Conservation (phyloP, 2,888 invertebrate species). For the Dolichopus griseipennis region DNA sequence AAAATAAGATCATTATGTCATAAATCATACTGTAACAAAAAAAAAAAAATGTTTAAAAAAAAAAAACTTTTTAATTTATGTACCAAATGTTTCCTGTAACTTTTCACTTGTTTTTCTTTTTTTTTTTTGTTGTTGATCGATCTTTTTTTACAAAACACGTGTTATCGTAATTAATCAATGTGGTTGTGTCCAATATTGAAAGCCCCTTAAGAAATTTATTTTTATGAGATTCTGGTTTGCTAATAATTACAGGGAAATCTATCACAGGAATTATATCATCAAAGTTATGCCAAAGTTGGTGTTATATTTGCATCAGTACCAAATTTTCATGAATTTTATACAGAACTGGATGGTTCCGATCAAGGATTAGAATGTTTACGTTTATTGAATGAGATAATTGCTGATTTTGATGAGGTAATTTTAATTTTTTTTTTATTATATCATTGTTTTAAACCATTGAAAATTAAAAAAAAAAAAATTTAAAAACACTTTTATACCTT, state of each 20-base stretch:
- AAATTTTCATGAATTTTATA: slow-evolving; percentile 91
- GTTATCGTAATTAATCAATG: not conserved
- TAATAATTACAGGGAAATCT: slow-evolving; percentile 48
- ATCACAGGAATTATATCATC: slow-evolving; percentile 82
- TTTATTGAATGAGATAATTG: slow-evolving; percentile 83
- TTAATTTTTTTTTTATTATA: not conserved
- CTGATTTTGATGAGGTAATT: slow-evolving; percentile 82
- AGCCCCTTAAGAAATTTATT: slow-evolving; percentile 28
- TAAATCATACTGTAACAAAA: too few species aligned
- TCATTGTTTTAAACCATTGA: not conserved
- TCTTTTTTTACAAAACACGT: too few species aligned
- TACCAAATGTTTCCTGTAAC: too few species aligned
- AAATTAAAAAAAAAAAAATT: slow-evolving; percentile 7
- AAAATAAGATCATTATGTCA: too few species aligned
- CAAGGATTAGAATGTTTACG: slow-evolving; percentile 84
- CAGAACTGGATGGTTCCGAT: slow-evolving; percentile 84
- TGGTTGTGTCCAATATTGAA: slow-evolving; percentile 22
- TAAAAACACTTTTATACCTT: not conserved
- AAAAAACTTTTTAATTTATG: too few species aligned
- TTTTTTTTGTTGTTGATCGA: too few species aligned
- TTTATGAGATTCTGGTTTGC: slow-evolving; percentile 32
- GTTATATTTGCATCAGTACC: slow-evolving; percentile 89
- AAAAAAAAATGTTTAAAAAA: too few species aligned
- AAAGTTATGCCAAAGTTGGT: slow-evolving; percentile 82
- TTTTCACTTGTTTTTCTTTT: too few species aligned